Evolutionary conservation across 2,113 vertebrate genomes (phyloP).

Genomic region (Xiphophorus maculatus): DNA sequence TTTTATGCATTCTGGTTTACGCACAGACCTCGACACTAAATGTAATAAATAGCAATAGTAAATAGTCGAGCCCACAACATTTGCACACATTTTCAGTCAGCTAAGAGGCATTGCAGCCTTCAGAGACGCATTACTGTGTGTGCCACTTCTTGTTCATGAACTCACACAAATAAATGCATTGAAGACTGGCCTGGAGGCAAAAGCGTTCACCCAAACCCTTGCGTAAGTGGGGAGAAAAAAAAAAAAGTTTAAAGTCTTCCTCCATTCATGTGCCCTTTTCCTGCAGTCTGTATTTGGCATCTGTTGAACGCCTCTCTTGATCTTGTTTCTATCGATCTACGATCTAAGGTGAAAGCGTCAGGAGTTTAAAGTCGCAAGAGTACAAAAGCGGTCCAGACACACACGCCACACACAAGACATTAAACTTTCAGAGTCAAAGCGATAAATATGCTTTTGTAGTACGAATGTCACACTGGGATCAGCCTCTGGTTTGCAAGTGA

Average conservation of each 20-base stretch:
- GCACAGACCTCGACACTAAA: conserved; percentile 8
- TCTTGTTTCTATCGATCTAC: conserved; percentile 49
- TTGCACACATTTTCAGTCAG: conserved; percentile 4
- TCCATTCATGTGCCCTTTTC: conserved; percentile 20
- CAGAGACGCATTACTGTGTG: conserved; percentile 13
- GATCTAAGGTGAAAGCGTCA: conserved; percentile 35
- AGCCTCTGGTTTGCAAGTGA: neutral
- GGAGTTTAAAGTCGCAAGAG: conserved; percentile 26
- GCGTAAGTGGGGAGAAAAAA: neutral
- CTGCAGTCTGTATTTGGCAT: conserved; percentile 35
- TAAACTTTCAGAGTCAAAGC: conserved; percentile 32
- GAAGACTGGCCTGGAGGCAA: conserved; percentile 25
- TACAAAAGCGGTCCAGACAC: conserved; percentile 6
- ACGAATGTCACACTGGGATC: conserved; percentile 27
- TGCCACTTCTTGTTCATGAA: conserved; percentile 34
- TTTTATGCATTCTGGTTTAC: neutral
- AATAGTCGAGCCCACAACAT: conserved; percentile 13
- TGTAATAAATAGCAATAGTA: neutral
- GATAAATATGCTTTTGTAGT: conserved; percentile 25
- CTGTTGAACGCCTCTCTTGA: conserved; percentile 29
- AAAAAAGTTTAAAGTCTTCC: conserved; percentile 17
- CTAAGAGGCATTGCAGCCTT: conserved; percentile 6
- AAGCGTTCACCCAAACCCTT: conserved; percentile 13
- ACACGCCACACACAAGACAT: conserved; percentile 3
- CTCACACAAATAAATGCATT: conserved; percentile 31